Base-by-base conservation (phyloP, 2,888 invertebrate species). In the Epistrophella euchroma region DNA sequence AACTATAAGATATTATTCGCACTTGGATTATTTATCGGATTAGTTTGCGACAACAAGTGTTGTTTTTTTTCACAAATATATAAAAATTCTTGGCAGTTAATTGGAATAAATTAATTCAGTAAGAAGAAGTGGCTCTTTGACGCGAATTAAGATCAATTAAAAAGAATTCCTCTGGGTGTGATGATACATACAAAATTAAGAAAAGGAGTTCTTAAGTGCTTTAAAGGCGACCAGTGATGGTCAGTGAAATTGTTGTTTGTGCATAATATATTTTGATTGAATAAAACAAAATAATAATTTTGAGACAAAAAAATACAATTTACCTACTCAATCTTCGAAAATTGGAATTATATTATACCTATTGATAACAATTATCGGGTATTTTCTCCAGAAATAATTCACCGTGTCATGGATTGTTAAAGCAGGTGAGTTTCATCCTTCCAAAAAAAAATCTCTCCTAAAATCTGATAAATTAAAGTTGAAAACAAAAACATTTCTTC, bases 81-180 rank as follows among this genome's bases (percentile, higher is more conserved):
- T 15, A 52, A 35, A 47, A 73, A 66, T 43, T 68, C 52, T 10
- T 47, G 50, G 64, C 68, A 64, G 64, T 68, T 74, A 45, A 68
- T 75, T 72, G 58, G 22, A 13, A 25, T 72, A 22, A 64, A 64
- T 75, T 50, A 19, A 68, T 79, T 76, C 19, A 66, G 52, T 75
- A 60, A 68, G 62, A 80, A 80, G 84, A 85, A 80, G 84, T 72
- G 75, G 40, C 37, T 19, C 45, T 76, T 68, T 32, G 17, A 11
- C 2, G 55, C 40, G 76, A 80, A 72, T 80, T 80, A 68, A 80
- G 45, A 80, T 80, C 60, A 80, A 85, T 85, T 80, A 80, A 72
- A 80, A 45, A 25, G 9, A 45, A 62, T 28, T 70, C 32, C 22
- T 47, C 62, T 37, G 60, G 25, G 45, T 55, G 43, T 7, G 70